A percentile compares a stretch with the other conserved stretches of the same genome.
Evolutionary conservation across 2,113 vertebrate genomes (phyloP).

Genomic region (Dolichotis patagonum): DNA sequence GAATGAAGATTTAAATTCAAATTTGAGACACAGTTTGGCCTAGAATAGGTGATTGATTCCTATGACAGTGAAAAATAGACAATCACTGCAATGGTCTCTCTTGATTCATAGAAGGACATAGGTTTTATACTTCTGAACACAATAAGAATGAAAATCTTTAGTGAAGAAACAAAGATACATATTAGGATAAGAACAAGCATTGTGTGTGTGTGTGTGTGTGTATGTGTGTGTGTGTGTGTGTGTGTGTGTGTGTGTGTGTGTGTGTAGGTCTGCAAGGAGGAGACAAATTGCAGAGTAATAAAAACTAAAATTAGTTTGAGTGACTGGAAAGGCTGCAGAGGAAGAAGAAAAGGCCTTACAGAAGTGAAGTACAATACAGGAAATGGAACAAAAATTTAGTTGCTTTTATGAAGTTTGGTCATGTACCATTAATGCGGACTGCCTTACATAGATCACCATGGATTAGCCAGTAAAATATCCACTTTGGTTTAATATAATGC

Average conservation of each 20-base stretch:
- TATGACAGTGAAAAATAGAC: not conserved
- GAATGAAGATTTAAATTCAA: constrained; percentile 8
- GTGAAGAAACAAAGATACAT: not conserved
- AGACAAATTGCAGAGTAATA: not conserved
- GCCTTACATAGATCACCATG: not conserved
- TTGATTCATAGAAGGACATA: not conserved
- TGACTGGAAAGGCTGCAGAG: not conserved
- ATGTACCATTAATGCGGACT: not conserved
- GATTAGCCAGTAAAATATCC: not conserved
- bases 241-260: not conserved
- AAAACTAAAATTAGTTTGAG: not conserved
- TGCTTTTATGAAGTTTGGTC: not conserved
- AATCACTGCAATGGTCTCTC: not conserved
- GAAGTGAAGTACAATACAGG: not conserved
- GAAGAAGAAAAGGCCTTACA: not conserved
- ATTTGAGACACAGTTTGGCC: not conserved
- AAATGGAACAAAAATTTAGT: not conserved
- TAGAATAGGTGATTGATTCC: not conserved
- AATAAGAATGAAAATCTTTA: not conserved
- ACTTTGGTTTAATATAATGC: not conserved
- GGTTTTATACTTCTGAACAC: not conserved
- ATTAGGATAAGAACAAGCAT: not conserved
- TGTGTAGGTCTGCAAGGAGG: not conserved
- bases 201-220: not conserved
- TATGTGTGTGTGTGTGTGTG: not conserved